phyloP scores from a whole-genome alignment of 2,888 invertebrate genomes.

The Pogonocherus hispidulus region DNA sequence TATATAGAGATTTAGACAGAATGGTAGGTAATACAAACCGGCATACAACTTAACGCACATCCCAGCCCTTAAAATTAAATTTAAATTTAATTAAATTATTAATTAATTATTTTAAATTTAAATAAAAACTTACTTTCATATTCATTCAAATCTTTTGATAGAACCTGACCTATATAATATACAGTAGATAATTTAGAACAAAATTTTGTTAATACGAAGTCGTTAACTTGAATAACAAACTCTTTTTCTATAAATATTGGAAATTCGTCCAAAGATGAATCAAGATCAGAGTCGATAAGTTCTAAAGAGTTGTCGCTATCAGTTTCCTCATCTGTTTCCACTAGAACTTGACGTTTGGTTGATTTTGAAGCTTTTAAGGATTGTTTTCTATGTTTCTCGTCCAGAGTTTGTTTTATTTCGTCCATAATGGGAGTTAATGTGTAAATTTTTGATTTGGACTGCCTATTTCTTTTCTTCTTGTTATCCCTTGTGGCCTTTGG shows the following conservation, averaged over 20 bases:
- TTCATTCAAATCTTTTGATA: background rate
- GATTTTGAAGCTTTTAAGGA: constrained; percentile 12
- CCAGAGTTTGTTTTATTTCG: constrained; percentile 5
- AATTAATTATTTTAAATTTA: too few relatives aligned
- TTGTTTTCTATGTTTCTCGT: constrained; percentile 15
- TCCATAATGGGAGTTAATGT: background rate
- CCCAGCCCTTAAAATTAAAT: background rate
- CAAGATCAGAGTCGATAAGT: constrained; percentile 17
- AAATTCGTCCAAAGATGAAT: constrained; percentile 14
- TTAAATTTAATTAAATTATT: too few relatives aligned
- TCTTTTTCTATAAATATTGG: constrained; percentile 8
- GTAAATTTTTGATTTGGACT: background rate
- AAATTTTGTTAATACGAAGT: constrained; percentile 13
- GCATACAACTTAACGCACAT: background rate
- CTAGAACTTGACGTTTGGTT: constrained; percentile 6
- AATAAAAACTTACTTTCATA: too few relatives aligned
- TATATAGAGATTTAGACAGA: background rate
- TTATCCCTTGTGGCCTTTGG: too few relatives aligned
- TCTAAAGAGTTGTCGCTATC: constrained; percentile 10
- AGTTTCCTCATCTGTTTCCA: constrained; percentile 10
- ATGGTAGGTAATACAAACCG: background rate
- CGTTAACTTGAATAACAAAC: constrained; percentile 14
- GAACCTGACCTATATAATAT: background rate
- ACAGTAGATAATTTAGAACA: background rate
- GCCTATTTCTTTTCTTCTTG: background rate